phyloP scores from a whole-genome alignment of 2,888 invertebrate genomes.

The Operophtera brumata region DNA sequence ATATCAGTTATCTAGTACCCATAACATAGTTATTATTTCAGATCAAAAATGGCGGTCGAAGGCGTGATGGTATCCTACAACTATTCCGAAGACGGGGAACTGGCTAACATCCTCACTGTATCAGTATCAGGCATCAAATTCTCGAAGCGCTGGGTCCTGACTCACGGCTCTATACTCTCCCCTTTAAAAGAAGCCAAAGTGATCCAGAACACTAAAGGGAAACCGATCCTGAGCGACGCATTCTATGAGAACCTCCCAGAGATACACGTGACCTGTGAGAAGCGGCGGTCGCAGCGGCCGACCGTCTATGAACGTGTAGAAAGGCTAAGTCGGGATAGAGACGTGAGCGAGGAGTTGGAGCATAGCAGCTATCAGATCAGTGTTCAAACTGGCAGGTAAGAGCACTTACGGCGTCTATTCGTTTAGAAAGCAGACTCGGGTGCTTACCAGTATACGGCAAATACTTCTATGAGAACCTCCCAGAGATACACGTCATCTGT shows the following conservation, averaged over 20 bases:
- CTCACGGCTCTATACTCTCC: conserved; percentile 76
- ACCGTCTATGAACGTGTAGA: conserved; percentile 59
- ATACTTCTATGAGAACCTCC: conserved; percentile 39
- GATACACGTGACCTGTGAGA: conserved; percentile 71
- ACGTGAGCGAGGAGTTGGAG: conserved; percentile 53
- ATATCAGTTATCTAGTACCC: too few relatives aligned
- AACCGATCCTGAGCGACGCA: conserved; percentile 65
- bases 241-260: conserved; percentile 71
- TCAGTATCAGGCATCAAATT: conserved; percentile 78
- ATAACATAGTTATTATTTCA: neutral
- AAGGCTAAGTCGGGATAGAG: conserved; percentile 59
- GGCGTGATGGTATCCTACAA: conserved; percentile 77
- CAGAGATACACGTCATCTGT: conserved; percentile 72
- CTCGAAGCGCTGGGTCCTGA: conserved; percentile 75
- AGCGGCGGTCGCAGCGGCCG: conserved; percentile 42
- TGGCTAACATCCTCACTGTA: conserved; percentile 71
- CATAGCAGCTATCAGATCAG: conserved; percentile 69
- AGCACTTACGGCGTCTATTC: too few relatives aligned
- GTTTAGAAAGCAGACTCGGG: too few relatives aligned
- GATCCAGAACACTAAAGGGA: conserved; percentile 59
- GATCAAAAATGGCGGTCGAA: conserved; percentile 61
- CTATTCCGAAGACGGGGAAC: conserved; percentile 64
- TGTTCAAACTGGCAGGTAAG: conserved; percentile 67
- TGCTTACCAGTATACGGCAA: too few relatives aligned
- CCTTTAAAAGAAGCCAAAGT: conserved; percentile 66